Conservation (phyloP, 2,797 vertebrate species). For the Atherinosoma microstoma region DNA sequence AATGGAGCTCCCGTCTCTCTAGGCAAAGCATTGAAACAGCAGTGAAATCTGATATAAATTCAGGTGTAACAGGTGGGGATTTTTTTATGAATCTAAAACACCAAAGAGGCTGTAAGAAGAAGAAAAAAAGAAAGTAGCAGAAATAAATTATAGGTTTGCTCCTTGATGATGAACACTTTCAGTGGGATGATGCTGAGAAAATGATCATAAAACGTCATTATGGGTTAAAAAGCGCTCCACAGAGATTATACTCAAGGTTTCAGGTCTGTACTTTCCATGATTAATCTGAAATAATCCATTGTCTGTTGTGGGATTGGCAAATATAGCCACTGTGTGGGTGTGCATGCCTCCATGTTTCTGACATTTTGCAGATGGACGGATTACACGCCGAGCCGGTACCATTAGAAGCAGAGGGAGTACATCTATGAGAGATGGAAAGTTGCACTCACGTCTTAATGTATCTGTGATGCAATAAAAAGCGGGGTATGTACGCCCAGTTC, state of each 20-base stretch:
- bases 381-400: slow-evolving; percentile 69
- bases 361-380: slow-evolving; percentile 70
- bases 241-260: slow-evolving; percentile 30
- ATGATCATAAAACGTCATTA: slow-evolving; percentile 22
- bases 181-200: slow-evolving; percentile 9
- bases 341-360: slow-evolving; percentile 48
- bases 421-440: slow-evolving; percentile 47
- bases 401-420: slow-evolving; percentile 50
- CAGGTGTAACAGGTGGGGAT: neutral
- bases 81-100: neutral
- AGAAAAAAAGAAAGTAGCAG: neutral
- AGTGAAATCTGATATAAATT: neutral
- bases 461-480: slow-evolving; percentile 5
- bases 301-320: slow-evolving; percentile 53
- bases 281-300: slow-evolving; percentile 68
- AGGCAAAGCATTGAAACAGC: neutral
- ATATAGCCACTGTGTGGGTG: slow-evolving; percentile 58
- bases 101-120: neutral
- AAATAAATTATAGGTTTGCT: neutral
- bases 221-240: slow-evolving; percentile 33
- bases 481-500: slow-evolving; percentile 13
- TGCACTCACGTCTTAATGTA: slow-evolving; percentile 22
- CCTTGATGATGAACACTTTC: neutral
- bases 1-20: slow-evolving; percentile 8
- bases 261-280: slow-evolving; percentile 60